Percentiles rank a stretch among this genome's conserved stretches.
Evolutionary conservation across 2,113 vertebrate species (phyloP).

Genomic region (Periophthalmus modestus): DNA sequence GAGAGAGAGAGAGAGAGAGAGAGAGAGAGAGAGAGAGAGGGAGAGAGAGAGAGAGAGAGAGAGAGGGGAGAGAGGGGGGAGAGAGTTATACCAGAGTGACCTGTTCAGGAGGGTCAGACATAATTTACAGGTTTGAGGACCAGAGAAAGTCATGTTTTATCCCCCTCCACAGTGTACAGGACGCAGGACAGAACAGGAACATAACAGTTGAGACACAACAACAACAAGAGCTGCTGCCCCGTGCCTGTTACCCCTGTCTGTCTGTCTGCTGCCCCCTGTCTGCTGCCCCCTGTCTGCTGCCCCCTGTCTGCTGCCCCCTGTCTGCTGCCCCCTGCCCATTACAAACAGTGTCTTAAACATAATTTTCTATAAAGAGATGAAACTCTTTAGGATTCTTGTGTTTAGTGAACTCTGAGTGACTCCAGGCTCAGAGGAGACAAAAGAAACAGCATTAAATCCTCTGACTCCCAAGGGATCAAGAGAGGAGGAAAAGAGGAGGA

Average conservation of each 20-base stretch:
- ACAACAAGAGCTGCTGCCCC: neutral
- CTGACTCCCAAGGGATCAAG: neutral
- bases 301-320: neutral
- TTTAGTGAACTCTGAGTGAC: neutral
- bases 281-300: neutral
- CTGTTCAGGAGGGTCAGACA: constrained; percentile 76
- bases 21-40: constrained; percentile 35
- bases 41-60: too few species aligned
- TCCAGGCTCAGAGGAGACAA: neutral
- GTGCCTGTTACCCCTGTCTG: too few species aligned
- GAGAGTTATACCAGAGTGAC: constrained; percentile 88
- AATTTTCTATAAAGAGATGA: too few species aligned
- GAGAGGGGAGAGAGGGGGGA: constrained; percentile 59
- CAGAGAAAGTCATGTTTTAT: neutral
- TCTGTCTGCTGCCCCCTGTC: too few species aligned
- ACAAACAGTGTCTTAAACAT: too few species aligned
- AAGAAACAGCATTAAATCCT: neutral
- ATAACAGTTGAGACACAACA: too few species aligned
- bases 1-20: constrained; percentile 23
- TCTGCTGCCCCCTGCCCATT: too few species aligned
- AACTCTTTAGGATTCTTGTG: neutral
- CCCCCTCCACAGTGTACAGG: neutral
- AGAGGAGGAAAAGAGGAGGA: too few species aligned
- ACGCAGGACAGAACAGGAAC: neutral
- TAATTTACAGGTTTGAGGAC: neutral